Base-by-base conservation (phyloP, 2,888 invertebrate species). In the Steinernema scapterisci region DNA sequence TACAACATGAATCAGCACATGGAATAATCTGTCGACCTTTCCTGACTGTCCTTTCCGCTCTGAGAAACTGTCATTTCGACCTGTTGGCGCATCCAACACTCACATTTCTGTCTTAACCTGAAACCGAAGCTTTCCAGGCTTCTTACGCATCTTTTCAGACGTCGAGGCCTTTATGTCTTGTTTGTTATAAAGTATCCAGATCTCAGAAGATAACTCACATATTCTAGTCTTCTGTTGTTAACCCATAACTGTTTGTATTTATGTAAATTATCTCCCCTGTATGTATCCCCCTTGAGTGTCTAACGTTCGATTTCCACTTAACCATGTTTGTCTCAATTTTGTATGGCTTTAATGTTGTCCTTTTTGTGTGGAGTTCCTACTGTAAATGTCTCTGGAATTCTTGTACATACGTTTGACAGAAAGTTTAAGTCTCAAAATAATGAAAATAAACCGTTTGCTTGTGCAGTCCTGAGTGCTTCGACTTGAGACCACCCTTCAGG, bases 1-100 rank as follows among this genome's bases (percentile, higher is more conserved):
- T 77, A 77, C 71, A 76, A 76, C 31, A 63, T 63, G 1, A 63
- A 63, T 16, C 63, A 63, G 38, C 63, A 63, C 63, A 63, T 63
- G 63, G 63, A 63, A 31, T 63, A 63, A 63, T 63, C 63, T 63
- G 63, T 63, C 48, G 13, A 48, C 19, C 63, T 63, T 38, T 38
- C 38, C 38, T 38, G 38, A 6, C 31, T 31, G 48, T 31, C 31
- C 31, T 63, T 52, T 52, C 52, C 52, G 52, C 21, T 21, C 52
- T 38, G 38, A 38, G 38, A 38, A 38, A 38, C 38, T 38, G 52
- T 52, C 52, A 21, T 11, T 21, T 52, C 11, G 52, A 7, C 23
- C 19, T 21, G 52, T 52, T 11, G 52, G 52, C 48, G 52, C 48
- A 48, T 5, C 52, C 23, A 23, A 21, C 21, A 1, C 11, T 52